Evolutionary conservation across 2,797 vertebrate genomes (phyloP).

Genomic region (Macropus fuliginosus): DNA sequence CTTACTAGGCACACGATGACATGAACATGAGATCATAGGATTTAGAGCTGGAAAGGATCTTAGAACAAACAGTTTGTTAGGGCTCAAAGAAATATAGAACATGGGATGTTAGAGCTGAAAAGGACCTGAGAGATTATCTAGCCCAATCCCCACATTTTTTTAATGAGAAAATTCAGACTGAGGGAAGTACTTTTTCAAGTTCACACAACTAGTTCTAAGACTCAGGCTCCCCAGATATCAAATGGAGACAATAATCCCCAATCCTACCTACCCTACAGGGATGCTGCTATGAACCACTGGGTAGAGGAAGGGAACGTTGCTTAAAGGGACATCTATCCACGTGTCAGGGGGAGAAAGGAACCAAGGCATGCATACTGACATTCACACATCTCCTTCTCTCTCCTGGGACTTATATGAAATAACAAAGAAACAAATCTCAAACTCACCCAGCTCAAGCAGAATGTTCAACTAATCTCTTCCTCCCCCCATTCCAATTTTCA

Average conservation of each 20-base stretch:
- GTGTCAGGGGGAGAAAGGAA: not conserved
- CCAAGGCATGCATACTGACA: not conserved
- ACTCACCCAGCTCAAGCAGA: not conserved
- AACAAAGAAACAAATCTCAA: not conserved
- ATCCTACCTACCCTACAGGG: not conserved
- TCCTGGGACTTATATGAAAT: not conserved
- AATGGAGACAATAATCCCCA: not conserved
- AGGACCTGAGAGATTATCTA: not conserved
- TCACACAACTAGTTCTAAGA: not conserved
- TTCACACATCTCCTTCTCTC: not conserved
- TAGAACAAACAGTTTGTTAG: not conserved
- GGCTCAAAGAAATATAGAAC: not conserved
- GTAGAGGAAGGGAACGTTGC: not conserved
- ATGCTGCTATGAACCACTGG: not conserved
- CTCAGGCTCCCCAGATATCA: not conserved
- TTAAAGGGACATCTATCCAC: not conserved
- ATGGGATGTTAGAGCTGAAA: not conserved
- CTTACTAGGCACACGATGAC: not conserved
- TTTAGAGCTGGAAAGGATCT: not conserved
- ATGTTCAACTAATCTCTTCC: not conserved
- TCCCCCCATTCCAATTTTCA: not conserved
- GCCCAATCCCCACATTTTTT: not conserved
- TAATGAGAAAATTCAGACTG: not conserved
- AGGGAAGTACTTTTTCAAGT: not conserved
- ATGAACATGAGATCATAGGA: constrained; percentile 2